Base-by-base conservation (phyloP, 2,113 vertebrate species). In the Herpailurus yagouaroundi region DNA sequence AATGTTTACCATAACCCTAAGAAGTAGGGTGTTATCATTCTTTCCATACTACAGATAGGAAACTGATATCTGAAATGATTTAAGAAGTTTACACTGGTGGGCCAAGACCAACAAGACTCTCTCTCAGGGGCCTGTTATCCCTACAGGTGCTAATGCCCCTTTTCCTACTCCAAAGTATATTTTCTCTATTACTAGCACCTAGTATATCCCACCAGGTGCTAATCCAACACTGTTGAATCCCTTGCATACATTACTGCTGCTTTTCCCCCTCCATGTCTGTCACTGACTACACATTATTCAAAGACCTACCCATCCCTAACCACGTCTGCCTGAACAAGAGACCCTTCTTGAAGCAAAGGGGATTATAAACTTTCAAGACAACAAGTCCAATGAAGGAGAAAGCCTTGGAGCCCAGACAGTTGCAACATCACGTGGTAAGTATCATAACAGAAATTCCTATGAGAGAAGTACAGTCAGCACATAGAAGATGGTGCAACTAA, bases 311-410 rank as follows among this genome's bases (percentile, higher is more conserved):
- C 52, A 73, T 63, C 55, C 85, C 48, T 83, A 92, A 94, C 19
- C 41, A 91, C 36, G 27, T 85, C 57, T 38, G 87, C 45, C 55
- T 95, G 18, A 19, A 92, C 8, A 97, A 96, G 31, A 29, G n/a
- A 19, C 4, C n/a, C 60, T 95, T 96, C 45, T 76, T 95, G 52
- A 93, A 48, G 33, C 7, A 84, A 41, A 5, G 14, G 6, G 12
- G 84, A 7, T 80, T 96, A 88, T 71, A 91, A 95, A 66, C 36
- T 95, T 96, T 89, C 45, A 97, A 94, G 93, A 87, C 27, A 4
- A 71, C 10, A 71, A 48, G 60, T 94, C 95, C 82, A 73, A 21
- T 68, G 10, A 89, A 92, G 45, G 14, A 91, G 31, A 93, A 94
- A 92, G 36, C 21, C 29, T 86, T 52, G 48, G 48, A 97, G 2